These are phyloP conservation scores for Odontothrips loti DNA, from an alignment of 2,888 invertebrate genomes.

Conservation along the genomic window DNA sequence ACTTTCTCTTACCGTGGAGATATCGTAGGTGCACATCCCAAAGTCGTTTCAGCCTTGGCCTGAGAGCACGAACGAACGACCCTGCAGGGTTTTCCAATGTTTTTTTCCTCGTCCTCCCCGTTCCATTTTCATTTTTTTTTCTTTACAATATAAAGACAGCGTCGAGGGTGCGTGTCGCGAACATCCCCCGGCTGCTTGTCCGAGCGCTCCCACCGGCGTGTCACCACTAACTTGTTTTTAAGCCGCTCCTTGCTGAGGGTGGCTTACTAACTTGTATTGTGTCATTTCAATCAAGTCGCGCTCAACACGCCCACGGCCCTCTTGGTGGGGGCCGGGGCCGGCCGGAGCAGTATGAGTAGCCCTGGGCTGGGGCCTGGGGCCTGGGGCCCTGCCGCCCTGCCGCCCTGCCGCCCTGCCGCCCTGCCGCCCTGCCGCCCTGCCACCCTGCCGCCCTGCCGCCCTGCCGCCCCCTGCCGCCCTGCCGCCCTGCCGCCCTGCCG, in stretches of 20 bases:
- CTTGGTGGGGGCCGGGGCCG: no score
- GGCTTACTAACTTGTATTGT: conserved; percentile 1
- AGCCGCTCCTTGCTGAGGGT: neutral
- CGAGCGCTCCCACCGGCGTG: neutral
- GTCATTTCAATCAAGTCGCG: neutral
- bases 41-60: no score
- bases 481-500: no score
- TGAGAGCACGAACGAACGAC: no score
- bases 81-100: no score
- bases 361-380: neutral
- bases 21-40: no score
- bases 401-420: neutral
- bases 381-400: neutral
- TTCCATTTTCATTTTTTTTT: no score
- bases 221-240: neutral
- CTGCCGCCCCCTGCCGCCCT: neutral
- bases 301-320: no score
- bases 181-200: neutral
- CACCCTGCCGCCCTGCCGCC: neutral
- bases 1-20: no score
- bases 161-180: no score
- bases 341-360: neutral
- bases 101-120: no score
- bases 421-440: neutral
- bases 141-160: no score